A percentile compares a stretch with the other conserved stretches of the same genome.
phyloP scores from a whole-genome alignment of 2,797 vertebrate genomes.

The Limnodromus scolopaceus region DNA sequence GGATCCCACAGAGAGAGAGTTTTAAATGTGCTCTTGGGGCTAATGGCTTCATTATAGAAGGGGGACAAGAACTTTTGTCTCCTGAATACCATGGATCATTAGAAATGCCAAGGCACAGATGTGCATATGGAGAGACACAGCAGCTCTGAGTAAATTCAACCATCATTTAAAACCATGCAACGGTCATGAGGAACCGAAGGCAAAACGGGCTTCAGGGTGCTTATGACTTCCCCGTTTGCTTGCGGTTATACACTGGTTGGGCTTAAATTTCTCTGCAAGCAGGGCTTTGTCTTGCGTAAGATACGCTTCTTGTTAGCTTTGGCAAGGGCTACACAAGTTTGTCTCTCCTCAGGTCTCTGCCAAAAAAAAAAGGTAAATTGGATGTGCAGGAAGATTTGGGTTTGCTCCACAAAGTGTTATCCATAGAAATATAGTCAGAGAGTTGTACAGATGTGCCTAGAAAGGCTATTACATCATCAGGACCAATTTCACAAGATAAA shows the following conservation, averaged over 20 bases:
- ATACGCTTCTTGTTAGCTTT: background rate
- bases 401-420: constrained; percentile 4
- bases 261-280: background rate
- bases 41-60: background rate
- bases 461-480: background rate
- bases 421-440: background rate
- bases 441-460: background rate
- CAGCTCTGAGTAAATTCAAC: background rate
- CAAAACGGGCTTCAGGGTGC: background rate
- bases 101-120: background rate
- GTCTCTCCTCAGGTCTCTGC: background rate
- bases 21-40: background rate
- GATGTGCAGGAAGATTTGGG: background rate
- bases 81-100: background rate
- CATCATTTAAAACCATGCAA: background rate
- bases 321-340: background rate
- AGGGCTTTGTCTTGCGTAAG: background rate
- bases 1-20: background rate
- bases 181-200: fast-evolving
- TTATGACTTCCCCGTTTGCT: background rate
- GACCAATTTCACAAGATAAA: background rate
- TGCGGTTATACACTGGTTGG: background rate
- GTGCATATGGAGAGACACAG: background rate
- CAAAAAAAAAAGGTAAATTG: constrained; percentile 42
- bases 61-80: background rate